Base-by-base conservation (phyloP, 2,797 vertebrate species). In the Xenopus petersii region DNA sequence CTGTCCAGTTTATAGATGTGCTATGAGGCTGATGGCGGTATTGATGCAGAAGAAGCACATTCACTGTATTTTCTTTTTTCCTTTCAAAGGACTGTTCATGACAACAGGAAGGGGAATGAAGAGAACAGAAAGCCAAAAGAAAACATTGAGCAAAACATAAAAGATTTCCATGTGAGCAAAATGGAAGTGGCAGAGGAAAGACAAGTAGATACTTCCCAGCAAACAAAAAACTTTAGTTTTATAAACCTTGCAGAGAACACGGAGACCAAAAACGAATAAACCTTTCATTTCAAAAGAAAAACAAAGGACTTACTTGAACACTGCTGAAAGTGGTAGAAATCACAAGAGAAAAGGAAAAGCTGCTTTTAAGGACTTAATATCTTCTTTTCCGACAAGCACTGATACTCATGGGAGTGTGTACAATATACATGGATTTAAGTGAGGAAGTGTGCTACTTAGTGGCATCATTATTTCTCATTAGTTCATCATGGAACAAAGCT, bases 211-310 rank as follows among this genome's bases (percentile, higher is more conserved):
- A 89, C 88, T 84, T 86, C 89, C 82, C 85, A 90, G 63, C 82
- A 73, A 47, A 80, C 73, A 1, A 88, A 90, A 83, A 81, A 88
- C 63, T 82, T 85, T 64, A n/a, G 81, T 90, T 82, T 83, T 83
- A 79, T 58, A 70, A 87, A 90, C 80, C 81, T 83, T 84, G 84
- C 85, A 60, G 90, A 95, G 85, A 88, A 78, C 85, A 86, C 88
- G 10, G 92, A 96, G 93, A 92, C 94, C 94, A 95, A 95, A 89
- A 92, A 79, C 0, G 91, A 92, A 89, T 92, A 84, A 88, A 83
- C 54, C n/a, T 85, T 88, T 80, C 30, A 17, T 85, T 88, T 80
- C 46, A 61, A 86, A 82, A 87, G 86, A 86, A 84, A 79, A 86
- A 83, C 81, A 82, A 71, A 84, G 84, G 78, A 87, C 84, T 77